Base-by-base conservation (phyloP, 2,797 vertebrate genomes). In the Syncerus caffer region DNA sequence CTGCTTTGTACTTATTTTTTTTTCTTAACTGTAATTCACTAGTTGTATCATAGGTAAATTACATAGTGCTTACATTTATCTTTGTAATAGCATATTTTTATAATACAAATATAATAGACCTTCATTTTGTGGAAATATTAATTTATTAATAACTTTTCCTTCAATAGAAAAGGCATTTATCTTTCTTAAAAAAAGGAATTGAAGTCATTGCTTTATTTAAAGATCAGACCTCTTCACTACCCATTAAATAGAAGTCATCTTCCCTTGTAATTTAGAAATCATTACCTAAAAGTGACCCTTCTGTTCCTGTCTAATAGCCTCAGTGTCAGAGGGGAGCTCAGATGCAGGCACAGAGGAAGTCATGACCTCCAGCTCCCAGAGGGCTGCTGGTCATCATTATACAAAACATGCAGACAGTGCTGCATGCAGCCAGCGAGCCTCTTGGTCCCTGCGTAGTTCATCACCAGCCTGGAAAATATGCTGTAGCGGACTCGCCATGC, bases 361-460 rank as follows among this genome's bases (percentile, higher is more conserved):
- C 98, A 98, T 98, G 98, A 98, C 98, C 97, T 96, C 60, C 89
- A 25, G 58, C 86, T 99, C 99, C 99, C 99, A 97, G 92, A 98
- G 99, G 99, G 98, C 98, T 89, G 12, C 98, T 98, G 98, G 98
- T 98, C 98, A 99, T 98, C 99, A 99, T 99, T 99, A 98, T 98
- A 98, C 98, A 98, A 98, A 98, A 98, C 98, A 96, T 97, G 98
- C 98, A 98, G 97, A 84, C 98, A 98, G 98, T 95, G 98, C 98
- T 96, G 98, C 99, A 98, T 97, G 97, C 97, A 98, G 98, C 98
- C 98, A 95, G 96, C 97, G 98, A 98, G 99, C 99, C 98, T 98
- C 98, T 98, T 99, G 99, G 99, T 99, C 99, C 99, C 99, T 99
- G 98, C 98, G 98, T 99, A 99, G 99, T 99, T 99, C 99, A 99